phyloP scores from a whole-genome alignment of 1,140 invertebrate species.

The Gryllus bimaculatus region DNA sequence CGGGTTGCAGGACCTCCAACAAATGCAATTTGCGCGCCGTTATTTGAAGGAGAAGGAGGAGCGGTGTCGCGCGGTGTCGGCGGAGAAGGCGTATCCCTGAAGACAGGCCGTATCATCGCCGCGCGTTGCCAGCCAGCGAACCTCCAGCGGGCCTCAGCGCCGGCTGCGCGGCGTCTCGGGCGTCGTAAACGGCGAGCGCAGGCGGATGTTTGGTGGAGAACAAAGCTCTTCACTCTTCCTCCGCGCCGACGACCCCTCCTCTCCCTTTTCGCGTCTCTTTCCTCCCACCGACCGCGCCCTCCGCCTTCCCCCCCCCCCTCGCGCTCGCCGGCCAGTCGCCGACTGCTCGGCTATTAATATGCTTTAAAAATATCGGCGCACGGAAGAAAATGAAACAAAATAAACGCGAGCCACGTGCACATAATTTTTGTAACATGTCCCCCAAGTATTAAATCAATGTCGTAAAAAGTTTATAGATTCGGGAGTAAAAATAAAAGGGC shows the following conservation, averaged over 20 bases:
- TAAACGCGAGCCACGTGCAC: background rate
- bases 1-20: too few species aligned
- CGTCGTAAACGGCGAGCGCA: background rate
- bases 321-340: background rate
- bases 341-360: background rate
- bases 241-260: too few species aligned
- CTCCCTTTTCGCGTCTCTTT: background rate
- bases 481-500: background rate
- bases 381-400: background rate
- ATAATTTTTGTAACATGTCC: constrained; percentile 5
- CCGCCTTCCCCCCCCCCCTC: too few species aligned
- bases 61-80: too few species aligned
- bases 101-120: too few species aligned
- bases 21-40: too few species aligned
- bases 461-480: constrained; percentile 5
- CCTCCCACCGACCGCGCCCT: too few species aligned
- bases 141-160: background rate
- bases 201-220: background rate
- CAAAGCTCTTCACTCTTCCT: background rate
- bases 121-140: too few species aligned
- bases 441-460: constrained; percentile 5
- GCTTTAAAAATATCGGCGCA: background rate
- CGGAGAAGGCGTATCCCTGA: too few species aligned
- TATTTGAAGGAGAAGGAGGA: too few species aligned
- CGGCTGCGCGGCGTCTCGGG: background rate